These are phyloP conservation scores for Phaedon cochleariae DNA, from an alignment of 2,888 invertebrate genomes.

Conservation along the genomic window DNA sequence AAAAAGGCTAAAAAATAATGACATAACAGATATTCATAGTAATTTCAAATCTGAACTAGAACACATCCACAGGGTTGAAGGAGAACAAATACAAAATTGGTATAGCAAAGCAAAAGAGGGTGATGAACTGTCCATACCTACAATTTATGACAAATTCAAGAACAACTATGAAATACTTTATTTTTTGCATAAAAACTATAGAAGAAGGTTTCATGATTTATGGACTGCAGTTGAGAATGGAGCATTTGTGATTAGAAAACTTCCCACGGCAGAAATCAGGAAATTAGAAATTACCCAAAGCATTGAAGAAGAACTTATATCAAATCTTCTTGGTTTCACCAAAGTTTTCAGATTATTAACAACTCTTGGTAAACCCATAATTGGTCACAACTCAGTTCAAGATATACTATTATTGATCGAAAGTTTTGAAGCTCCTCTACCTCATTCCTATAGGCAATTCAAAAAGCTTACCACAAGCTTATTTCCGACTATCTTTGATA, in stretches of 20 bases:
- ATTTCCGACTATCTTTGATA: constrained; percentile 78
- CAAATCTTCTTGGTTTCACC: constrained; percentile 71
- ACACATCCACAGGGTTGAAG: constrained; percentile 54
- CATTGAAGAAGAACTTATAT: constrained; percentile 65
- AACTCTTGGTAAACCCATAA: constrained; percentile 71
- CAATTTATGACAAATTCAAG: constrained; percentile 49
- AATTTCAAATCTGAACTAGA: constrained; percentile 37
- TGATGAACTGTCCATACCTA: constrained; percentile 49
- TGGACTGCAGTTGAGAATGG: constrained; percentile 53
- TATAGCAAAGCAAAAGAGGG: constrained; percentile 46
- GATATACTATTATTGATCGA: constrained; percentile 76
- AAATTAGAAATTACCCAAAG: constrained; percentile 53
- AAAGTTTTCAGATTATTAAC: constrained; percentile 71
- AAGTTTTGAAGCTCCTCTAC: constrained; percentile 76
- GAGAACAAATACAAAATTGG: constrained; percentile 58
- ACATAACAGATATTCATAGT: constrained; percentile 60
- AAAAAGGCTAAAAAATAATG: constrained; percentile 45
- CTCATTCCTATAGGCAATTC: constrained; percentile 70
- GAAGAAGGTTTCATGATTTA: constrained; percentile 62
- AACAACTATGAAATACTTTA: constrained; percentile 66
- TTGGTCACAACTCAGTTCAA: constrained; percentile 79
- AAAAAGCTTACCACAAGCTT: constrained; percentile 69
- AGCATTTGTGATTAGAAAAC: constrained; percentile 59
- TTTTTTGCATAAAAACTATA: constrained; percentile 68
- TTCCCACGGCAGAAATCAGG: constrained; percentile 52